These are phyloP conservation scores for Zonitis immaculata DNA, from an alignment of 2,888 invertebrate species.

Conservation along the genomic window DNA sequence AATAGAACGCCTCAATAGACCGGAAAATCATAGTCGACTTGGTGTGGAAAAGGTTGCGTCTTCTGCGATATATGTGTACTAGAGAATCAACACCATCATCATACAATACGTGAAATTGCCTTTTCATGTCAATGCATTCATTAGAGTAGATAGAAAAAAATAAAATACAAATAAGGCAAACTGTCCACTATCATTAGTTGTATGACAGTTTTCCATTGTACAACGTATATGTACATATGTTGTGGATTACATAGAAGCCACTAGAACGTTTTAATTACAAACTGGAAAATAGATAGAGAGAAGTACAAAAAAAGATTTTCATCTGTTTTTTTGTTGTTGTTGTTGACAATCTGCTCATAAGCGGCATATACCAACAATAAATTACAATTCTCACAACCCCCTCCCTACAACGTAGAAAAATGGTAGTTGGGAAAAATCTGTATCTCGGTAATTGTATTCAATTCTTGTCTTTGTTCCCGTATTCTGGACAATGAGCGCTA, in stretches of 20 bases:
- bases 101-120: neutral
- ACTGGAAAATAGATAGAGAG: constrained; percentile 6
- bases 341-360: neutral
- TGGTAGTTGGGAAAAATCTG: no score
- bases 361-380: neutral
- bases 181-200: neutral
- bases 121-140: neutral
- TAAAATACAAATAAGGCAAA: neutral
- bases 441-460: no score
- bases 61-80: no score
- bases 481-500: no score
- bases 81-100: no score
- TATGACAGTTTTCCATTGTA: neutral
- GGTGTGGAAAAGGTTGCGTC: no score
- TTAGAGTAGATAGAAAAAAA: neutral
- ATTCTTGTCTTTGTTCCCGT: no score
- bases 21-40: constrained; percentile 15
- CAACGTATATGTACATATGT: neutral
- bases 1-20: constrained; percentile 9
- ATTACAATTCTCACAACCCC: no score
- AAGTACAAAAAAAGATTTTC: neutral
- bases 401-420: neutral
- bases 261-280: neutral
- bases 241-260: neutral
- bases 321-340: neutral